phyloP scores from a whole-genome alignment of 2,113 vertebrate species.

The Todiramphus saurophagus region DNA sequence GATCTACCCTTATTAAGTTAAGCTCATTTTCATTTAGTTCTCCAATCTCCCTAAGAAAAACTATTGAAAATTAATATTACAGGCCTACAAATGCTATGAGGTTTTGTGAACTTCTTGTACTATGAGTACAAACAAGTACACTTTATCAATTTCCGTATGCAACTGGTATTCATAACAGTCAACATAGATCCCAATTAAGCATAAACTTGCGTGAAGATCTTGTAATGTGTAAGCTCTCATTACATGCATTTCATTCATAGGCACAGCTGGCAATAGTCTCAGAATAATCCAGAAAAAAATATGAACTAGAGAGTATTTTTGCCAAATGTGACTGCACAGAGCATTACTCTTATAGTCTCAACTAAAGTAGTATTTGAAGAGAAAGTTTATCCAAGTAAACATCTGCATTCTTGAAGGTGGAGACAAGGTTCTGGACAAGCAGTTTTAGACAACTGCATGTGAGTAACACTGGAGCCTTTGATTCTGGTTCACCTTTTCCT shows the following conservation, averaged over 20 bases:
- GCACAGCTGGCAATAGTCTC: neutral
- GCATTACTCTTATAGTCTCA: neutral
- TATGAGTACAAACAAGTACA: neutral
- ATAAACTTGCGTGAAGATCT: neutral
- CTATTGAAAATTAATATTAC: neutral
- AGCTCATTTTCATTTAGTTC: neutral
- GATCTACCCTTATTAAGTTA: neutral
- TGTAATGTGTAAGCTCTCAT: neutral
- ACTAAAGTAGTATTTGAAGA: neutral
- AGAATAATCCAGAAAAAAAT: neutral
- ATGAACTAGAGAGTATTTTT: neutral
- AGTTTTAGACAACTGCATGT: neutral
- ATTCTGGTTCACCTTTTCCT: neutral
- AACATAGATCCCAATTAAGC: neutral
- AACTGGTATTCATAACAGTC: neutral
- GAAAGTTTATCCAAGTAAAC: neutral
- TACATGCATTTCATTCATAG: neutral
- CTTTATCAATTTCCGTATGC: neutral
- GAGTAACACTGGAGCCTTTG: neutral
- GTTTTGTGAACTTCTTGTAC: neutral
- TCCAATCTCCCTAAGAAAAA: neutral
- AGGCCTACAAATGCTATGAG: neutral
- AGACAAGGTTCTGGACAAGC: neutral
- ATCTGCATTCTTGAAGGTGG: neutral
- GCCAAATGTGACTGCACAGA: neutral